Conservation (phyloP, 2,888 invertebrate species). For the Apeira syringaria region DNA sequence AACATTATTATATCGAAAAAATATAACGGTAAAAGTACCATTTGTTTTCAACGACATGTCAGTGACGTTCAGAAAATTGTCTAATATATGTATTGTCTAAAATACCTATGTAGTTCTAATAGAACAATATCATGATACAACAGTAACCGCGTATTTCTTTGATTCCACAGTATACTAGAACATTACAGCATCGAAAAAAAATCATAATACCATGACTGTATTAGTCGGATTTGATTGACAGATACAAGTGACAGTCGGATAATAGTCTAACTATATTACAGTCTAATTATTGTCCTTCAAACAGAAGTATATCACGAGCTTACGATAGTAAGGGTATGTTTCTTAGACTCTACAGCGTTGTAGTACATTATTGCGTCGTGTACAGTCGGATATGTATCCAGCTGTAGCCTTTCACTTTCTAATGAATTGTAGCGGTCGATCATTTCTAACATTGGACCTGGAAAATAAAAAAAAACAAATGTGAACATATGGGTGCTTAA, state of each 20-base stretch:
- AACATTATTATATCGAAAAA: too few relatives aligned
- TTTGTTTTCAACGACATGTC: too few relatives aligned
- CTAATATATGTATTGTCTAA: too few relatives aligned
- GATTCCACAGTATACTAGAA: neutral
- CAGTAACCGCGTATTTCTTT: neutral
- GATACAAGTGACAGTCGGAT: neutral
- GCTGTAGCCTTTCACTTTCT: constrained; percentile 75
- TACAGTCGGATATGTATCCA: constrained; percentile 87
- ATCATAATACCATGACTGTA: too few relatives aligned
- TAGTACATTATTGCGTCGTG: constrained; percentile 86
- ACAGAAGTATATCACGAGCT: constrained; percentile 35
- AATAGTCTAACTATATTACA: neutral
- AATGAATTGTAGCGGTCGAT: constrained; percentile 84
- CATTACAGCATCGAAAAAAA: neutral
- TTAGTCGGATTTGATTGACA: neutral
- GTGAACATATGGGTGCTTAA: too few relatives aligned
- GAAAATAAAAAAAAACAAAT: constrained; percentile 1
- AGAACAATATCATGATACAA: neutral
- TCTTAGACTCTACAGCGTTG: constrained; percentile 49
- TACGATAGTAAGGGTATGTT: constrained; percentile 41
- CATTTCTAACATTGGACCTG: constrained; percentile 87
- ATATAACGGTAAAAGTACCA: too few relatives aligned
- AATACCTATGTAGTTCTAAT: neutral
- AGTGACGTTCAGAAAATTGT: too few relatives aligned
- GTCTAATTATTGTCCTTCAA: neutral